phyloP scores from a whole-genome alignment of 1,140 invertebrate species.

The Notospermus geniculatus region DNA sequence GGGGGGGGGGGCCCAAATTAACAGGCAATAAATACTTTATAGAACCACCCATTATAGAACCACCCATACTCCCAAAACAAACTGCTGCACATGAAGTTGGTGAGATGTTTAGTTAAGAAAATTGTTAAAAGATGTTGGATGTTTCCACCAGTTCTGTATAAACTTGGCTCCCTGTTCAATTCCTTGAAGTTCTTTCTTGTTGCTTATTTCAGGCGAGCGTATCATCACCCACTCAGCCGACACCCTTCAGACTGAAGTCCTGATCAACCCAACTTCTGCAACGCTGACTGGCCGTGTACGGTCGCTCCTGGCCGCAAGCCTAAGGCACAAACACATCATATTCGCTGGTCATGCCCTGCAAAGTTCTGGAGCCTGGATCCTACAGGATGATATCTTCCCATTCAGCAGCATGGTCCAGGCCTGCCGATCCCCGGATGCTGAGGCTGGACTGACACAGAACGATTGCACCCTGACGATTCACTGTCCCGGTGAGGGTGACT shows the following conservation, averaged over 20 bases:
- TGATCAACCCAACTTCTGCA: conserved; percentile 84
- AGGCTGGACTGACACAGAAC: conserved; percentile 83
- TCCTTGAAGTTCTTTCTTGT: conserved; percentile 12
- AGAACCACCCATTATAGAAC: too few species aligned
- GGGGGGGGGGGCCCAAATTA: too few species aligned
- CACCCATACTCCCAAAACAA: too few species aligned
- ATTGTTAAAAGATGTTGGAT: too few species aligned
- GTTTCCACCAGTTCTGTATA: too few species aligned
- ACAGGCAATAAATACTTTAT: too few species aligned
- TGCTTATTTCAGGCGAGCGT: conserved; percentile 73
- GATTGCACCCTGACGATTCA: conserved; percentile 85
- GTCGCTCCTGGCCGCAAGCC: conserved; percentile 88
- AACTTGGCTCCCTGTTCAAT: too few species aligned
- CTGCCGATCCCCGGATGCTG: conserved; percentile 86
- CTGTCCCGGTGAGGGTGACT: conserved; percentile 79
- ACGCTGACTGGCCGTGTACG: conserved; percentile 89
- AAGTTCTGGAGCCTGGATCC: conserved; percentile 76
- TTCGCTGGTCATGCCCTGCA: conserved; percentile 90
- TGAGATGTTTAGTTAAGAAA: too few species aligned
- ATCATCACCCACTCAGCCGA: conserved; percentile 92
- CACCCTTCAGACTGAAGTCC: conserved; percentile 85
- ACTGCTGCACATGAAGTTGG: too few species aligned
- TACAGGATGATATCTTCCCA: conserved; percentile 94
- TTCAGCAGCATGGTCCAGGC: conserved; percentile 84
- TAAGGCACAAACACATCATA: conserved; percentile 89